phyloP scores from a whole-genome alignment of 2,888 invertebrate genomes.

The Drosophila paramelanica region DNA sequence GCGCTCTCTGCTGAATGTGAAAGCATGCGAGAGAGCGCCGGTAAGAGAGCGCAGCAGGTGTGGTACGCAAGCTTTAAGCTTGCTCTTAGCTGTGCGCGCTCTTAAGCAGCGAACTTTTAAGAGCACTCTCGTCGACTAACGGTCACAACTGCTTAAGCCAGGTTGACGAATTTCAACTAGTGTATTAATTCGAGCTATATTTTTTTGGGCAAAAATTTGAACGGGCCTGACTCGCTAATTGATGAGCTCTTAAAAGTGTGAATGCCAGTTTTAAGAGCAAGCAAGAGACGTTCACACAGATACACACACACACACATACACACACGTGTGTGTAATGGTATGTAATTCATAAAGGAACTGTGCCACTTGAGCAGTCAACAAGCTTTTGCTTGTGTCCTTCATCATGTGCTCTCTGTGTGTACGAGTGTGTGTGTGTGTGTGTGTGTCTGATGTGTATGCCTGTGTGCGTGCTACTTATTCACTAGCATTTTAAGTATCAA shows the following conservation, averaged over 20 bases:
- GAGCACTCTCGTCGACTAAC: slow-evolving; percentile 32
- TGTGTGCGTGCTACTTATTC: slow-evolving; percentile 47
- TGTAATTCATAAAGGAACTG: slow-evolving; percentile 58
- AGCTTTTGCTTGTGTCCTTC: slow-evolving; percentile 72
- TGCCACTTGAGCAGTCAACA: slow-evolving; percentile 78
- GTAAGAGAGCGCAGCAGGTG: slow-evolving; percentile 11
- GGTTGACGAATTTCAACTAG: slow-evolving; percentile 4
- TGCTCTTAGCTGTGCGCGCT: slow-evolving; percentile 40
- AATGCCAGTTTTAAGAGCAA: slow-evolving; percentile 47
- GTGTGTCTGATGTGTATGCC: slow-evolving; percentile 4
- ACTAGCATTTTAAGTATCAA: slow-evolving; percentile 60
- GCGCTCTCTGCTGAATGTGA: slow-evolving; percentile 48
- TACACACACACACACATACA: slow-evolving; percentile 2
- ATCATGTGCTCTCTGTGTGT: slow-evolving; percentile 35
- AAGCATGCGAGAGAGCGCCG: slow-evolving; percentile 20
- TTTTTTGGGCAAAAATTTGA: slow-evolving; percentile 28
- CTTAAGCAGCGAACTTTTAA: slow-evolving; percentile 61
- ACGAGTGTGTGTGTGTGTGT: slow-evolving; percentile 13
- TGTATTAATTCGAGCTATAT: slow-evolving; percentile 7
- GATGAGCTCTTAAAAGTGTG: slow-evolving; percentile 56
- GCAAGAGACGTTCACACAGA: slow-evolving; percentile 25
- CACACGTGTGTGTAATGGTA: slow-evolving; percentile 19
- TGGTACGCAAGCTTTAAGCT: slow-evolving; percentile 49
- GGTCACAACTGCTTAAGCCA: not conserved
- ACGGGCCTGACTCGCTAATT: slow-evolving; percentile 50